Base-by-base conservation (phyloP, 2,113 vertebrate genomes). In the Benitochromis conjunctus region DNA sequence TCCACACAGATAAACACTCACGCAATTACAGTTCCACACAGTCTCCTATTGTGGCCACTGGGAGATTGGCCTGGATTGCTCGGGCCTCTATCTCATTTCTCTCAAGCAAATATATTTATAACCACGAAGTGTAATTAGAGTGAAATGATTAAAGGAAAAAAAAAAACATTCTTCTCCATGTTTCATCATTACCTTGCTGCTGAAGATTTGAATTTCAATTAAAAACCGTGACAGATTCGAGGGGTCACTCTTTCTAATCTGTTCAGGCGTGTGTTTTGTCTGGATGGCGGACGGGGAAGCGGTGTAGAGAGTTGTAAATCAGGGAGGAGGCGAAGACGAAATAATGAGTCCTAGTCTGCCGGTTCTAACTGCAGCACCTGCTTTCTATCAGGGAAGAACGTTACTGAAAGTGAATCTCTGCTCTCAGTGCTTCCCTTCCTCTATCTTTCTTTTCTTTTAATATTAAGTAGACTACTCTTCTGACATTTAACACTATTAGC, bases 121-220 rank as follows among this genome's bases (percentile, higher is more conserved):
- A 86, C 86, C 85, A 9, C 56, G 76, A 79, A 76, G 87, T 2
- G 24, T 91, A 92, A 94, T 95, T 94, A 95, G 84, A 91, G 46
- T 24, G 60, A 92, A 93, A 87, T 83, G 58, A 90, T 90, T 79
- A 90, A 89, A 87, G 84, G 56, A 71, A 84, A 56, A 80, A 21
- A 66, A 56, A 51, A 71, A 19, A 2, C 60, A 5, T 9, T 66
- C 76, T 80, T 46, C 53, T 60, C 19, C 34, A 60, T 66, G 74
- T 89, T 91, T 94, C 84, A 93, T 94, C 94, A 85, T 74, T 53
- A 9, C 38, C 7, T 36, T 38, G 60, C 26, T 53, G 71, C 58
- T 43, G 88, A 80, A 86, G 89, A 94, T 93, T 88, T 92, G 87
- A 93, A 91, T 95, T 95, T 88, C 92, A 94, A 94, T 95, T 92